Evolutionary conservation across 2,888 invertebrate genomes (phyloP).

Genomic region (Eretmocerus hayati): DNA sequence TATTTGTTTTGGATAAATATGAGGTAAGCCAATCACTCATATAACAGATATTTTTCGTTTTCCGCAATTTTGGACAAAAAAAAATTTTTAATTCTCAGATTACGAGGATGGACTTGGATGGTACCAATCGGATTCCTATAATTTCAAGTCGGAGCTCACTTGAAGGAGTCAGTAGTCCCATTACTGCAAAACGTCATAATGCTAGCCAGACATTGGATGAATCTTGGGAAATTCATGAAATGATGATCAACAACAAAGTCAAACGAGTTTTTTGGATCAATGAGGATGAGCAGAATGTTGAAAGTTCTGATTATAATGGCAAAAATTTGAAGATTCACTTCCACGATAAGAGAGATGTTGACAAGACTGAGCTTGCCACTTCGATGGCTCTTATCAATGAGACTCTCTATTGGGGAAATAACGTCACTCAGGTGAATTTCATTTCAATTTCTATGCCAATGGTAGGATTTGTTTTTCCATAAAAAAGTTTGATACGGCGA

Average conservation of each 20-base stretch:
- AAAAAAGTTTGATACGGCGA: no score
- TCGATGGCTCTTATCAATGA: not conserved
- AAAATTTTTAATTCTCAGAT: no score
- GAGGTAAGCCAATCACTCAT: no score
- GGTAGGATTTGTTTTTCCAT: no score
- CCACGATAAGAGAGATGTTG: not conserved
- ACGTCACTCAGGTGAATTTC: not conserved
- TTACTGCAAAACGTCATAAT: not conserved
- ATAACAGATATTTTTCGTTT: no score
- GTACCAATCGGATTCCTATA: no score
- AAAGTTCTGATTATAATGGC: not conserved
- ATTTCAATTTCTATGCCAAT: no score
- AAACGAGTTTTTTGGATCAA: not conserved
- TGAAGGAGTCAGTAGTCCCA: not conserved
- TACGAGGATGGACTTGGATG: no score
- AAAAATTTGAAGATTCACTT: not conserved
- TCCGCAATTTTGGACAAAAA: no score
- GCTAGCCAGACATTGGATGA: no score
- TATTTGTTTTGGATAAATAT: not conserved
- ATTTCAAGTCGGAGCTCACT: no score
- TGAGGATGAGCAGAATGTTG: not conserved
- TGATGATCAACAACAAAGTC: not conserved
- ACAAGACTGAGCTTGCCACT: not conserved
- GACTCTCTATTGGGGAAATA: not conserved
- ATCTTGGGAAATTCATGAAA: not conserved